Base-by-base conservation (phyloP, 1,140 invertebrate species). In the Drosophila ogumai region DNA sequence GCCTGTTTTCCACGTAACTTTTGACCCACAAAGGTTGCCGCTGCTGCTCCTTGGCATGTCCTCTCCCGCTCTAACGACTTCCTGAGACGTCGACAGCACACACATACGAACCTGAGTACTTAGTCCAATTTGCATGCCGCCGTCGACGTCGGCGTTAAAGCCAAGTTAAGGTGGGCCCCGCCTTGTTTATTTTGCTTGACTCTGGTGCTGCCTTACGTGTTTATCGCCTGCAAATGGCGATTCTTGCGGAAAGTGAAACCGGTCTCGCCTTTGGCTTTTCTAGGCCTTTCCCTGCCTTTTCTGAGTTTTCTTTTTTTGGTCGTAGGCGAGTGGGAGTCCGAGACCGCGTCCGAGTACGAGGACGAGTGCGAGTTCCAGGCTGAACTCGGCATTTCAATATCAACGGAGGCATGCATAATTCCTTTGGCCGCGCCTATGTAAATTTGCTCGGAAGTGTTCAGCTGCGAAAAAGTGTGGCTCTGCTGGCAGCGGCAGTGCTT, bases 331-430 rank as follows among this genome's bases (percentile, higher is more conserved):
- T 85, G 78, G 74, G 68, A 25, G 74, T 64, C 40, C 50, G 17
- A 19, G 31, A 13, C 3, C 17, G 17, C 13, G 17, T 34, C 0
- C 49, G 10, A 52, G 13, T 15, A 13, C 12, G 19, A 46, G 17
- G 17, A 17, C 25, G 17, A 19, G 40, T 49, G 28, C 31, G 59
- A 75, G 78, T 79, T 86, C 67, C 67, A 81, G 81, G 63, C 65
- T 69, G 65, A 28, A 6, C 63, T 71, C 57, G 80, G 69, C 77
- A 88, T 90, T 88, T 88, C 85, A 88, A 88, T 88, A 88, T 88
- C 85, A 88, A 88, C 85, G 79, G 80, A 49, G 80, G 76, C 84
- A 88, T 88, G 85, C 85, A 88, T 85, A 88, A 90, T 88, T 90
- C 65, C 71, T 76, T 54, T 36, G 63, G 57, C 60, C 73, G 68